phyloP scores from a whole-genome alignment of 2,888 invertebrate genomes.

The Platycheirus rosarum region DNA sequence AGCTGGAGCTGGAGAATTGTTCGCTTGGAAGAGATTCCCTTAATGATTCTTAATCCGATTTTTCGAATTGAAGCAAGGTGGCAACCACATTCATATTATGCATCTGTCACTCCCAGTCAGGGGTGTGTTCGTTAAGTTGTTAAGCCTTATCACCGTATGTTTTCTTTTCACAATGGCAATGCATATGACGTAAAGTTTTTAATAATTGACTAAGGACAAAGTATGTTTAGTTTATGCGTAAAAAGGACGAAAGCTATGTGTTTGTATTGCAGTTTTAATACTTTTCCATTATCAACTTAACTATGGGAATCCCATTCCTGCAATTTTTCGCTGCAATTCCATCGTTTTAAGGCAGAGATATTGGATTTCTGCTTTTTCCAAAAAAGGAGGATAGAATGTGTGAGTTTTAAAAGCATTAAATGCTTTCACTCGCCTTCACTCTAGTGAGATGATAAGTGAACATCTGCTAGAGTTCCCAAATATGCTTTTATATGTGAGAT shows the following conservation, averaged over 20 bases:
- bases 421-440: slow-evolving; percentile 29
- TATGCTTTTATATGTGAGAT: slow-evolving; percentile 52
- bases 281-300: slow-evolving; percentile 73
- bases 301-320: slow-evolving; percentile 35
- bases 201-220: slow-evolving; percentile 37
- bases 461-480: slow-evolving; percentile 69
- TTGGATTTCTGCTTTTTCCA: slow-evolving; percentile 16
- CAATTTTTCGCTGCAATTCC: slow-evolving; percentile 27
- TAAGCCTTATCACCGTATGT: slow-evolving; percentile 71
- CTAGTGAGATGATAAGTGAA: slow-evolving; percentile 44
- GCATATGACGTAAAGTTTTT: slow-evolving; percentile 61
- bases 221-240: neutral
- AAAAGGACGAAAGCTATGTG: slow-evolving; percentile 26
- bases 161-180: slow-evolving; percentile 58
- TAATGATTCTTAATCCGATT: slow-evolving; percentile 71
- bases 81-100: neutral
- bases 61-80: slow-evolving; percentile 12
- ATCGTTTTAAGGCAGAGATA: slow-evolving; percentile 2
- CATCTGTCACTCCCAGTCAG: neutral
- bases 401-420: slow-evolving; percentile 56
- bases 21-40: slow-evolving; percentile 73
- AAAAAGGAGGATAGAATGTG: neutral
- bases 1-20: slow-evolving; percentile 64
- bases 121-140: slow-evolving; percentile 66
- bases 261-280: slow-evolving; percentile 70